A percentile compares a stretch with the other conserved stretches of the same genome.
Evolutionary conservation across 2,888 invertebrate genomes (phyloP).

Genomic region (Polydrusus cervinus): DNA sequence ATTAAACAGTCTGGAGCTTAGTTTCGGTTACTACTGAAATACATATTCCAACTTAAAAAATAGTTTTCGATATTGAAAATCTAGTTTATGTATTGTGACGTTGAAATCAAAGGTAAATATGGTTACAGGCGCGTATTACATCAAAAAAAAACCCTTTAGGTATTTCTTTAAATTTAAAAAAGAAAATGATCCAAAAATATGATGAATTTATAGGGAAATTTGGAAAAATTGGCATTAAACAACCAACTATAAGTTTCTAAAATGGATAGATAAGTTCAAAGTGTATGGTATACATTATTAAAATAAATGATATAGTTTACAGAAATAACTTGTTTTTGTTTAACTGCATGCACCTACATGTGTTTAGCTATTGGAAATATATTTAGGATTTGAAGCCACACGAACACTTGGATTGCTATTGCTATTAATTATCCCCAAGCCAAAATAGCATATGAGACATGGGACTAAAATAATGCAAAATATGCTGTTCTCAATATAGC

Average conservation of each 20-base stretch:
- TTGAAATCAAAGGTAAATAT: constrained; percentile 1
- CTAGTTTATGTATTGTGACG: constrained; percentile 9
- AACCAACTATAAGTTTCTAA: not conserved
- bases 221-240: not conserved
- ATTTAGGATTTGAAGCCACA: not conserved
- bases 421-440: too few species aligned
- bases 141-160: not conserved
- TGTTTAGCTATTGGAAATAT: too few species aligned
- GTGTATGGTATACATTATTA: not conserved
- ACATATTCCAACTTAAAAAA: not conserved
- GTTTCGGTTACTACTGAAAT: constrained; percentile 21
- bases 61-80: not conserved
- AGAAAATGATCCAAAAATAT: not conserved
- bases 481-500: too few species aligned
- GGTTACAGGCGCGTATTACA: not conserved
- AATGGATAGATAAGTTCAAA: not conserved
- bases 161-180: not conserved
- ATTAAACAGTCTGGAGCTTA: constrained; percentile 40
- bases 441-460: too few species aligned
- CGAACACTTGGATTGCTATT: not conserved
- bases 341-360: too few species aligned
- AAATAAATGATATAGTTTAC: not conserved
- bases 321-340: not conserved
- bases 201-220: not conserved
- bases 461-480: too few species aligned